Evolutionary conservation across 2,888 invertebrate species (phyloP), one percentile per base, ranked within the genome.

Genomic region (Sycophila texana): DNA sequence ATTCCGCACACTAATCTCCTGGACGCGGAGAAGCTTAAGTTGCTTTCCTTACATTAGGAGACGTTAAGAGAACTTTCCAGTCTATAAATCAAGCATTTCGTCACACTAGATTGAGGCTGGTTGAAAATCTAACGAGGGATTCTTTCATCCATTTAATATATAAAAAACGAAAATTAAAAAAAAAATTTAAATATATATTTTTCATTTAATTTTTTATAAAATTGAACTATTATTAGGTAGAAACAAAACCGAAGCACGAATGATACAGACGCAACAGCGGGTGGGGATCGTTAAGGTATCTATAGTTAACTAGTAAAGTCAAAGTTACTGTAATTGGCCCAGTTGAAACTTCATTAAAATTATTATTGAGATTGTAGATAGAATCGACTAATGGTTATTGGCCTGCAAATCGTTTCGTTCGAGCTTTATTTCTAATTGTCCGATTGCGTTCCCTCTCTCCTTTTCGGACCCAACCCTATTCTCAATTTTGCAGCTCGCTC

Each of bases 301-400:
- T 60, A 57, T n/a, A 7, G 7, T 7, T 57, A 70, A 58, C 61
- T 49, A 1, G 22, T 18, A 7, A 47, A 71, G 72, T 30, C 66
- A 30, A 60, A 79, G 74, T 71, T 75, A 79, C 53, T 60, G 60
- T 60, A 60, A 72, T 70, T 51, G 65, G 67, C 55, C 55, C 75
- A 66, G 70, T 73, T 53, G 53, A 74, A 77, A 68, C 4, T 77
- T 66, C 61, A 79, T 72, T 76, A 72, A 79, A 79, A 75, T 75
- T 66, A 79, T 79, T 20, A 79, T 79, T 20, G 57, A 57, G 70
- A 30, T 30, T 26, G 16, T 5, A 16, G 63, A 26, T 49, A 26
- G 55, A 26, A 49, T 55, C 65, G 60, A 74, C 39, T 70, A 57
- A 74, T 30, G 68, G 70, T 49, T 63, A 74, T 70, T 79, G 57